phyloP scores from a whole-genome alignment of 2,888 invertebrate genomes.

The Oscheius sp. region DNA sequence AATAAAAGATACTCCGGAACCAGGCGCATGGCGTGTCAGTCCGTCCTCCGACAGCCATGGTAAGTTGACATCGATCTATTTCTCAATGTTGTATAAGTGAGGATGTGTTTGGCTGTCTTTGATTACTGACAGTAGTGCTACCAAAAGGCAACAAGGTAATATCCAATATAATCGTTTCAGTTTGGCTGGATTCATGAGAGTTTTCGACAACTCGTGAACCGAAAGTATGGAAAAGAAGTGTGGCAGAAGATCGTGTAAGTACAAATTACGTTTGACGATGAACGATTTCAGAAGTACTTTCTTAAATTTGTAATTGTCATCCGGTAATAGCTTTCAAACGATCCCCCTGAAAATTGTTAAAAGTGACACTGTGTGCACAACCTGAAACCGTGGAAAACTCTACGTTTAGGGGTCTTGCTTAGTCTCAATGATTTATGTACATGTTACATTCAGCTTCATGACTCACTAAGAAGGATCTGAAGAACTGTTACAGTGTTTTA shows the following conservation, averaged over 20 bases:
- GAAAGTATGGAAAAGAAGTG: constrained; percentile 70
- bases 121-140: background rate
- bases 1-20: too few relatives aligned
- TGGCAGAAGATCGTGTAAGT: constrained; percentile 71
- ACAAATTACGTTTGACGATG: too few relatives aligned
- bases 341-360: background rate
- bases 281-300: too few relatives aligned
- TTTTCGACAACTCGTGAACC: constrained; percentile 67
- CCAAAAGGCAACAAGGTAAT: background rate
- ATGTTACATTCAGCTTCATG: background rate
- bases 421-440: background rate
- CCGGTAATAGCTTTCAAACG: background rate
- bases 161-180: constrained; percentile 46
- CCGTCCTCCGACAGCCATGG: constrained; percentile 31
- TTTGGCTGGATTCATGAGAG: constrained; percentile 73
- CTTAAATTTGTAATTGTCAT: background rate
- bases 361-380: too few relatives aligned
- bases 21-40: constrained; percentile 26
- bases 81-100: background rate
- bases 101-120: too few relatives aligned
- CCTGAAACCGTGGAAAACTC: too few relatives aligned
- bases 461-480: too few relatives aligned
- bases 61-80: constrained; percentile 31
- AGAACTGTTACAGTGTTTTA: too few relatives aligned
- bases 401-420: background rate